Percentiles rank a stretch among this genome's conserved stretches.
Evolutionary conservation across 1,140 invertebrate species (phyloP).

Genomic region (Diachasmimorpha longicaudata): DNA sequence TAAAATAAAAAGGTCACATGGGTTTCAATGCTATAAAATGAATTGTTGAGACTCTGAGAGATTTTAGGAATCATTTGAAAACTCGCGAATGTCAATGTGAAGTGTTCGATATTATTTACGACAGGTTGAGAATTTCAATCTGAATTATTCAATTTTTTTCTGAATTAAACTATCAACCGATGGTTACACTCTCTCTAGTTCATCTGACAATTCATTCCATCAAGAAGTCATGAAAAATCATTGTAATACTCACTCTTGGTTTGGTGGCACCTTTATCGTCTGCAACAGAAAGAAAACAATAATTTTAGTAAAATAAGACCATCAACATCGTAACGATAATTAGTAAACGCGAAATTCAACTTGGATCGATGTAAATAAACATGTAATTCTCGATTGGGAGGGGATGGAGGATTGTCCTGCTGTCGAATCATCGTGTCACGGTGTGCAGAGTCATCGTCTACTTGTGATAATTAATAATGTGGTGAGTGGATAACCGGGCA

Average conservation of each 20-base stretch:
- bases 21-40: not conserved
- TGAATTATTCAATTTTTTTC: not conserved
- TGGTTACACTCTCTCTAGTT: not conserved
- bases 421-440: not conserved
- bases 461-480: slow-evolving; percentile 42
- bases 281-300: slow-evolving; percentile 44
- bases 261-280: slow-evolving; percentile 33
- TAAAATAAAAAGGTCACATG: slow-evolving; percentile 2
- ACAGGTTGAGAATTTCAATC: not conserved
- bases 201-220: no score
- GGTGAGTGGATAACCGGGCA: slow-evolving; percentile 31
- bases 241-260: slow-evolving; percentile 44
- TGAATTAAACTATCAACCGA: not conserved
- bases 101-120: not conserved
- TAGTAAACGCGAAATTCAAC: not conserved
- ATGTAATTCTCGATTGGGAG: no score
- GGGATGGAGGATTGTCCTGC: not conserved
- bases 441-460: slow-evolving; percentile 34
- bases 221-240: not conserved
- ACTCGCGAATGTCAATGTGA: not conserved
- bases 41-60: not conserved
- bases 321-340: not conserved
- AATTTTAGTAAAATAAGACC: not conserved
- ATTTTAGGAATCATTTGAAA: not conserved
- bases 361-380: not conserved